Evolutionary conservation across 2,888 invertebrate species (phyloP), one percentile per base, ranked within the genome.

Genomic region (Sycophila texana): DNA sequence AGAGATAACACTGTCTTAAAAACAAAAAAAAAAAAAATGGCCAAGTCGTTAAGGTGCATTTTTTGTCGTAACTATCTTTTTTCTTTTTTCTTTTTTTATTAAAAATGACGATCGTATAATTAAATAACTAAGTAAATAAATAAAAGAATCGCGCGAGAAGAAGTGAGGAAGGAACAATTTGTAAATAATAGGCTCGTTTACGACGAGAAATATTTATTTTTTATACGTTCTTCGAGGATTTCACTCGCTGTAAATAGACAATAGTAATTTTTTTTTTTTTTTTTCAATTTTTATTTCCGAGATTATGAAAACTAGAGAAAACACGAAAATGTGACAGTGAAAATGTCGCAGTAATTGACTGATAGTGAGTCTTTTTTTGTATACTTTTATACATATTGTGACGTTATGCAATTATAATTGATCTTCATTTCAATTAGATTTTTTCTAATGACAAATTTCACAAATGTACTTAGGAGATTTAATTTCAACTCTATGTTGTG

Each of bases 321-420:
- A 10, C 53, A 26, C 39, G n/a, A 18, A 63, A 13, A 20, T 55
- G 51, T 68, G 55, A 51, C 22, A 60, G 18, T 61, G 26, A 72
- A 47, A 77, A 77, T 77, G 70, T 70, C 53, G 51, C 71, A 80
- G 80, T 80, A 80, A 80, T 80, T 80, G 80, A 80, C 80, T 80
- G 80, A 80, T 80, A 73, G n/a, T 80, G 18, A 49, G 55, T 70
- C 47, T 63, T 16, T 70, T 67, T 75, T 66, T 65, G 55, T 61
- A 73, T 51, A 39, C 22, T 20, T 70, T 68, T 75, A 60, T 65
- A 49, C 57, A 73, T 51, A 39, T 20, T 58, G 39, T 39, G 10
- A 51, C 67, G 61, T 51, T 66, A 74, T 79, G 30, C 51, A 80
- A 58, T 66, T 16, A 26, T 76, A 49, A 67, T 20, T 76, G 55